A percentile compares a stretch with the other conserved stretches of the same genome.
These are phyloP conservation scores for zebrafish (Danio rerio) DNA, from an alignment of 2,113 vertebrate species.

Conservation along the genomic window DNA sequence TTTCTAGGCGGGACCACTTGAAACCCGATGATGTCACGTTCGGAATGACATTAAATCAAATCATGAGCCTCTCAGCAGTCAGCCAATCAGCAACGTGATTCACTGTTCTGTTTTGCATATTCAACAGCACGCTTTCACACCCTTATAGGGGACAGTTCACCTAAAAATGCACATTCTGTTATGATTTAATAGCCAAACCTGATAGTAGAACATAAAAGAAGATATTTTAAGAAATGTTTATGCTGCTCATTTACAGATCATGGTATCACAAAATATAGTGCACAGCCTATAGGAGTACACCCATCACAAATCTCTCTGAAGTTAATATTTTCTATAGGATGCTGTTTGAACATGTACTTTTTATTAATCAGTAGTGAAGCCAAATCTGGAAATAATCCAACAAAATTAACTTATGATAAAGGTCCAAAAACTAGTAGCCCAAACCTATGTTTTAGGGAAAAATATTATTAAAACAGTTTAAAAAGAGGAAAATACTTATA, in stretches of 20 bases:
- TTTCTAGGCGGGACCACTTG: slow-evolving; percentile 23
- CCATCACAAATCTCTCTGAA: too few species aligned
- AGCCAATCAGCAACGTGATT: slow-evolving; percentile 18
- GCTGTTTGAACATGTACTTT: too few species aligned
- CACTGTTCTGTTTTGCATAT: slow-evolving; percentile 10
- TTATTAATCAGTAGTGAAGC: too few species aligned
- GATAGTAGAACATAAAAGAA: neutral
- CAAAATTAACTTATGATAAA: too few species aligned
- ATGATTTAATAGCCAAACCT: neutral
- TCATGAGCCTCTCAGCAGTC: slow-evolving; percentile 29
- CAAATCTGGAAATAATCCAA: too few species aligned
- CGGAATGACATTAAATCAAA: slow-evolving; percentile 33
- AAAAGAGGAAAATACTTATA: too few species aligned
- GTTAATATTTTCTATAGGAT: too few species aligned
- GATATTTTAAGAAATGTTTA: slow-evolving; percentile 1
- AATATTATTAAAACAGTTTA: too few species aligned
- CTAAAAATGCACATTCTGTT: slow-evolving; percentile 2
- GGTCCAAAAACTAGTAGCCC: too few species aligned
- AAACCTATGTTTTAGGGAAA: too few species aligned
- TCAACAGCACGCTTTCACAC: neutral
- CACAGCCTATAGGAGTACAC: too few species aligned
- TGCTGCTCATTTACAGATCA: neutral
- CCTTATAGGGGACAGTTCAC: slow-evolving; percentile 19
- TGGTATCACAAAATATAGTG: neutral
- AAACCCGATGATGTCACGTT: neutral